These are phyloP conservation scores for Phengaris alcon DNA, from an alignment of 2,888 invertebrate genomes.

Conservation along the genomic window DNA sequence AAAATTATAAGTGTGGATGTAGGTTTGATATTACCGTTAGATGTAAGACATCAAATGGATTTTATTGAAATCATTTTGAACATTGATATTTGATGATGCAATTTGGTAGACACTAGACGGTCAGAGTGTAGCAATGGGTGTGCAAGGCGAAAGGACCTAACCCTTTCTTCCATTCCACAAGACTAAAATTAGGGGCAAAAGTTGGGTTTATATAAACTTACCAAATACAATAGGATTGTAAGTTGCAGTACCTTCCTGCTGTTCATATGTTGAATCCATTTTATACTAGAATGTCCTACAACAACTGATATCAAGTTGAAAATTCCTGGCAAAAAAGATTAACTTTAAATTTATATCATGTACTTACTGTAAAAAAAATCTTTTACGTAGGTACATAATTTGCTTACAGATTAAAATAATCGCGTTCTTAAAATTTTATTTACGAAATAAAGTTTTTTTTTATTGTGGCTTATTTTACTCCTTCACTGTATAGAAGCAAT, in stretches of 20 bases:
- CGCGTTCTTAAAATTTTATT: too few relatives aligned
- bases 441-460: too few relatives aligned
- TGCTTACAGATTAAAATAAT: too few relatives aligned
- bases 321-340: conserved; percentile 10
- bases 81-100: too few relatives aligned
- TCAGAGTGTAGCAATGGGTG: too few relatives aligned
- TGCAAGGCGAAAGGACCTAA: too few relatives aligned
- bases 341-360: not conserved
- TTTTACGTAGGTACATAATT: not conserved
- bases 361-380: not conserved
- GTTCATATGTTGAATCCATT: conserved; percentile 17
- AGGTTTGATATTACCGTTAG: too few relatives aligned
- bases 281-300: conserved; percentile 18
- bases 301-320: not conserved
- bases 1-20: too few relatives aligned
- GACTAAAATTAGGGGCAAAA: not conserved
- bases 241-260: conserved; percentile 2
- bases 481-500: not conserved
- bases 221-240: conserved; percentile 23
- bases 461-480: too few relatives aligned
- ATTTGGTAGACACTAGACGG: too few relatives aligned
- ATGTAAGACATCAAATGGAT: too few relatives aligned
- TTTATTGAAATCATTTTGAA: too few relatives aligned
- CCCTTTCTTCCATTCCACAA: not conserved
- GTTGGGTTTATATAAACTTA: not conserved